Evolutionary conservation across 2,888 invertebrate species (phyloP).

Genomic region (Pheosia tremula): DNA sequence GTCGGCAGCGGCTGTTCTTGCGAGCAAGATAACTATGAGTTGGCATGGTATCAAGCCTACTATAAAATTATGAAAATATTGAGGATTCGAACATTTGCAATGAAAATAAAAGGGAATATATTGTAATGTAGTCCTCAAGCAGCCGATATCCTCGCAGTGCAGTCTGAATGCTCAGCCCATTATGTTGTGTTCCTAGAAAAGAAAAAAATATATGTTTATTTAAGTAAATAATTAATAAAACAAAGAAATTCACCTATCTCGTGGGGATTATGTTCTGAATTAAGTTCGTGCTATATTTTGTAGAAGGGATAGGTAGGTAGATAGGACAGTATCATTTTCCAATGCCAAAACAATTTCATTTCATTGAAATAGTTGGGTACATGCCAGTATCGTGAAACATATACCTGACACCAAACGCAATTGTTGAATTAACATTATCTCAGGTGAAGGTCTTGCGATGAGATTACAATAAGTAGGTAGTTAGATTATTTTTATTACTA

Average conservation of each 20-base stretch:
- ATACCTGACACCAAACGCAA: no score
- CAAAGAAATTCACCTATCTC: neutral
- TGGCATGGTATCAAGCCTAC: constrained; percentile 51
- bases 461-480: no score
- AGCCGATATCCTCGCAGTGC: constrained; percentile 9
- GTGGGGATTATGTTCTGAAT: constrained; percentile 3
- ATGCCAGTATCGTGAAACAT: no score
- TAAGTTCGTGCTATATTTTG: neutral
- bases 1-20: constrained; percentile 46
- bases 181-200: constrained; percentile 15
- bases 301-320: neutral
- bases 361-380: neutral
- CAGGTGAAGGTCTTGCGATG: no score
- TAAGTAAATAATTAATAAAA: constrained; percentile 8
- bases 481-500: no score
- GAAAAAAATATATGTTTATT: constrained; percentile 16
- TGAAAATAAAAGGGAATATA: constrained; percentile 49
- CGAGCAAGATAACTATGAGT: constrained; percentile 51
- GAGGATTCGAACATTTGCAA: constrained; percentile 43
- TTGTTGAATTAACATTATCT: no score
- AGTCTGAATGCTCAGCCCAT: constrained; percentile 14
- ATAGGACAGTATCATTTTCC: neutral
- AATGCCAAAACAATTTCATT: neutral
- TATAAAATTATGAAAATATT: constrained; percentile 59
- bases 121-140: constrained; percentile 36